These are phyloP conservation scores for Felis chaus DNA, from an alignment of 2,113 vertebrate genomes.

Conservation along the genomic window DNA sequence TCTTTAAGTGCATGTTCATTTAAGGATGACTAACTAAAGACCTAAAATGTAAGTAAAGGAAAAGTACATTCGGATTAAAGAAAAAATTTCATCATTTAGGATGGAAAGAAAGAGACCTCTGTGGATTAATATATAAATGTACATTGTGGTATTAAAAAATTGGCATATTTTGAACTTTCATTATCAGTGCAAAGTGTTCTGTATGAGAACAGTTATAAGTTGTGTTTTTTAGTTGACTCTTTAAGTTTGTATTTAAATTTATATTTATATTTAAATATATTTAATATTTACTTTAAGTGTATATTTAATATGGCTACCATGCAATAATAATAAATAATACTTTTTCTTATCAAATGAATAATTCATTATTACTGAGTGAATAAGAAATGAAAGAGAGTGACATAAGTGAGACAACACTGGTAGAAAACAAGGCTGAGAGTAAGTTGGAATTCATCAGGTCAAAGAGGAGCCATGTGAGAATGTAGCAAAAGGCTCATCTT, in stretches of 20 bases:
- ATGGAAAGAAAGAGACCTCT: not conserved
- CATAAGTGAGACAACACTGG: not conserved
- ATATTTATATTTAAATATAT: too few relatives aligned
- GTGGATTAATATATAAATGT: not conserved
- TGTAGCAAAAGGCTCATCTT: conserved; percentile 21
- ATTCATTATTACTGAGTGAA: not conserved
- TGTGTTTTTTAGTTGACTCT: not conserved
- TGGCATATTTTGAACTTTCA: not conserved
- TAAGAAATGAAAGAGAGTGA: not conserved
- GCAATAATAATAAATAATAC: not conserved
- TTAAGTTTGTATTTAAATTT: not conserved
- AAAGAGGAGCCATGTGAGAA: not conserved
- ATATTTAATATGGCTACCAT: not conserved
- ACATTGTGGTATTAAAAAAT: not conserved
- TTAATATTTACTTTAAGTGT: not conserved
- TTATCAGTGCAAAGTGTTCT: not conserved
- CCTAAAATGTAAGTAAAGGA: not conserved
- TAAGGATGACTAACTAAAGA: not conserved
- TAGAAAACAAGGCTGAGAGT: not conserved
- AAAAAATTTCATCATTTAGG: not conserved
- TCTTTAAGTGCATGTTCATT: not conserved
- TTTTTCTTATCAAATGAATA: not conserved
- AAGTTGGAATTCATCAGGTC: conserved; percentile 40
- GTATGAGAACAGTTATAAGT: not conserved
- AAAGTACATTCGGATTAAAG: not conserved